These are phyloP conservation scores for Chymomyza procnemis DNA, from an alignment of 2,888 invertebrate species.

Conservation along the genomic window DNA sequence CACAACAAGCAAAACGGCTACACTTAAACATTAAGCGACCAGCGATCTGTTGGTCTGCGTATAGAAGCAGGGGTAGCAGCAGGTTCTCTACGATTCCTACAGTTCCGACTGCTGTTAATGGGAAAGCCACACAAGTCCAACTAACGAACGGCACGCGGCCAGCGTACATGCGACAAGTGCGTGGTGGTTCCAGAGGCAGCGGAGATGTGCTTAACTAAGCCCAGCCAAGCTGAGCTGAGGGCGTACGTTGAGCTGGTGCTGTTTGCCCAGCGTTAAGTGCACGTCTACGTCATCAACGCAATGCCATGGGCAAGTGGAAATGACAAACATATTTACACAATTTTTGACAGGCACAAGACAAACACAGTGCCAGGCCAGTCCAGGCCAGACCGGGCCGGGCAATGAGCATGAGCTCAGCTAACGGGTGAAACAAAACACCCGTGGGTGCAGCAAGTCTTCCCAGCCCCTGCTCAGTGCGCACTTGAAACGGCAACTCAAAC, in stretches of 20 bases:
- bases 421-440: slow-evolving; percentile 73
- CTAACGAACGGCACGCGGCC: slow-evolving; percentile 70
- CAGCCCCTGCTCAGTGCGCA: slow-evolving; percentile 20
- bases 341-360: slow-evolving; percentile 74
- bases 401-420: slow-evolving; percentile 45
- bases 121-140: slow-evolving; percentile 67
- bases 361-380: slow-evolving; percentile 52
- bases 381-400: slow-evolving; percentile 44
- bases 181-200: slow-evolving; percentile 24
- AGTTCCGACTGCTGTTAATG: slow-evolving; percentile 33
- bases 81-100: not conserved
- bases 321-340: slow-evolving; percentile 77
- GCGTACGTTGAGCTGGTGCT: slow-evolving; percentile 4
- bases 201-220: not conserved
- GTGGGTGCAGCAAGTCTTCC: slow-evolving; percentile 53
- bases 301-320: slow-evolving; percentile 64
- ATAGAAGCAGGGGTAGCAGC: slow-evolving; percentile 1
- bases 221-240: too few species aligned
- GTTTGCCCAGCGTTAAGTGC: slow-evolving; percentile 65
- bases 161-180: slow-evolving; percentile 61
- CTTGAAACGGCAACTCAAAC: slow-evolving; percentile 55
- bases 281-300: slow-evolving; percentile 19
- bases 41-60: slow-evolving; percentile 12
- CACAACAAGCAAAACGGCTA: slow-evolving; percentile 64
- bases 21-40: slow-evolving; percentile 45